Evolutionary conservation across 1,140 invertebrate species (phyloP).

Genomic region (Drosophila virilis): DNA sequence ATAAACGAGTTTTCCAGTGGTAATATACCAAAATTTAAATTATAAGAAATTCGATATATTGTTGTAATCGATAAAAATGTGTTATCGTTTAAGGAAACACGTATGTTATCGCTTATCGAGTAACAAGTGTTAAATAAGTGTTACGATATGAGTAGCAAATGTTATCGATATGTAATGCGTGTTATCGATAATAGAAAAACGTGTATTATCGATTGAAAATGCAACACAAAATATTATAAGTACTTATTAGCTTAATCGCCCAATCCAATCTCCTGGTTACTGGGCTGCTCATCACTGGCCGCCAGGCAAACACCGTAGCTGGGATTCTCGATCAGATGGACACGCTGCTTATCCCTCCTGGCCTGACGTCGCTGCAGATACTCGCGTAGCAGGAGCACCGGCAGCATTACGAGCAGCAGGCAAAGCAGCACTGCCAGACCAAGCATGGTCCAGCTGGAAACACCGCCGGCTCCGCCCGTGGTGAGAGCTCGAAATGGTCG

Average conservation of each 20-base stretch:
- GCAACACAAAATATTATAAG: background rate
- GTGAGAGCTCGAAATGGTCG: background rate
- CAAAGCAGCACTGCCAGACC: constrained; percentile 51
- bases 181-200: background rate
- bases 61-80: too few relatives aligned
- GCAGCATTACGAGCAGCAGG: constrained; percentile 50
- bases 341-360: constrained; percentile 50
- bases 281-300: constrained; percentile 45
- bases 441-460: constrained; percentile 42
- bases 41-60: too few relatives aligned
- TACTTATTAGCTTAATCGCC: constrained; percentile 43
- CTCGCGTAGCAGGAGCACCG: constrained; percentile 58
- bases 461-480: background rate
- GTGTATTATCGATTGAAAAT: background rate
- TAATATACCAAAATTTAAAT: too few relatives aligned
- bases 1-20: too few relatives aligned
- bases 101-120: background rate
- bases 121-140: too few relatives aligned
- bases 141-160: too few relatives aligned
- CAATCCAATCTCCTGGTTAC: constrained; percentile 44
- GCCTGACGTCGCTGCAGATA: constrained; percentile 49
- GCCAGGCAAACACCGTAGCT: constrained; percentile 68
- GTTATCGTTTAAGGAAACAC: too few relatives aligned
- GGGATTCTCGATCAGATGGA: constrained; percentile 75
- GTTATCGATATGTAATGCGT: background rate